Evolutionary conservation across 2,113 vertebrate genomes (phyloP).

Genomic region (Dicaeum eximium): DNA sequence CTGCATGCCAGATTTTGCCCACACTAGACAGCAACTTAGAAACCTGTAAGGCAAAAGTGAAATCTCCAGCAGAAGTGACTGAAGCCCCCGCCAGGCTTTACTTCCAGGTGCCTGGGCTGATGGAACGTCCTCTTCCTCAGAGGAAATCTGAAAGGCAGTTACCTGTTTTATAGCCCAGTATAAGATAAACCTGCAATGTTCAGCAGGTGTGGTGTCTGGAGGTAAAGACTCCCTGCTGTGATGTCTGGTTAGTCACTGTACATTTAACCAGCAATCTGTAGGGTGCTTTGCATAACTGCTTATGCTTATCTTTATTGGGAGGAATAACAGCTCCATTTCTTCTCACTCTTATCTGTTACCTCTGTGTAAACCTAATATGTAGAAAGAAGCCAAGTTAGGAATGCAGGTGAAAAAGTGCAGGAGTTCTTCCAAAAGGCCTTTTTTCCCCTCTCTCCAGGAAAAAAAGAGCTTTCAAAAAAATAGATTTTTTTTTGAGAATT

Average conservation of each 20-base stretch:
- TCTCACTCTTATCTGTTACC: not conserved
- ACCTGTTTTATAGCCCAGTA: not conserved
- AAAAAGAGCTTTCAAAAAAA: too few relatives aligned
- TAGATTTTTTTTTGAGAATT: not conserved
- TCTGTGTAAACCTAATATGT: not conserved
- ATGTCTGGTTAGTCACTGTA: slow-evolving; percentile 11
- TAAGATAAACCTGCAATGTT: not conserved
- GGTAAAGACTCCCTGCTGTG: not conserved
- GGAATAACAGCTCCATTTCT: not conserved
- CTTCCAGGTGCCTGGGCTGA: not conserved
- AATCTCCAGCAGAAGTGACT: not conserved
- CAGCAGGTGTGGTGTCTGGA: not conserved
- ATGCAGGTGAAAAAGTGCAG: not conserved
- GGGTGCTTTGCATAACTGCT: not conserved
- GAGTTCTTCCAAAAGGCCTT: not conserved
- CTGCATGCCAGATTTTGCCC: not conserved
- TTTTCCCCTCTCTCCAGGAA: not conserved
- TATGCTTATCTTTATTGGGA: not conserved
- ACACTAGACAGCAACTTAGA: not conserved
- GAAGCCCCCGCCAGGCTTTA: not conserved
- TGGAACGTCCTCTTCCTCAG: not conserved
- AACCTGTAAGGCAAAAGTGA: not conserved
- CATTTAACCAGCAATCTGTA: not conserved
- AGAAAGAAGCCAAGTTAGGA: not conserved
- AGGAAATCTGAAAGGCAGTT: not conserved